Base-by-base conservation (phyloP, 2,888 invertebrate genomes). In the Sinotaia quadrata region DNA sequence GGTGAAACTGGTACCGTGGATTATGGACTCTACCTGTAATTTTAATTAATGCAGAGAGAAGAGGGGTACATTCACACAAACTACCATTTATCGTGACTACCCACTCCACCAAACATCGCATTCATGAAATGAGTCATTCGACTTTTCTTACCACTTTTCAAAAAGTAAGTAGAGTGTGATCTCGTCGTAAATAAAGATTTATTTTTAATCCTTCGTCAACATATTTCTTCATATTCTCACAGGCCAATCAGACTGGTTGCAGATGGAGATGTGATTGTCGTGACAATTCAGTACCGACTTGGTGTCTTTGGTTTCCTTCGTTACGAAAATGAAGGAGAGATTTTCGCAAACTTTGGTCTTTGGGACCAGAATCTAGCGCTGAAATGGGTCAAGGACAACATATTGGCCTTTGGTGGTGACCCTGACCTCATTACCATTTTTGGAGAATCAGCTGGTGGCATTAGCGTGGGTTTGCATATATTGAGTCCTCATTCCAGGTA, bases 371-470 rank as follows among this genome's bases (percentile, higher is more conserved):
- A 24, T 36, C 29, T 58, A 34, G 66, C 66, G 58, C 29, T 67
- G 27, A 5, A 29, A 18, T 67, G 66, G 66, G 66, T 67, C 27
- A 58, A 58, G 49, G 66, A 49, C 36, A 67, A 67, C 58, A 66
- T 67, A 47, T 58, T 24, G 58, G 66, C 66, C 8, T 67, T 67
- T 29, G 66, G 66, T 8, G 66, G 66, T n/a, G 66, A 67, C 66
- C 47, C 47, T 21, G 34, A 51, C 51, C 24, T 24, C 18, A 49
- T 67, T 24, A 67, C 66, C 36, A 12, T 67, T 5, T 67, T 58
- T 31, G 66, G 66, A 29, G 36, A 67, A 37, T 58, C 66, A 0
- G 66, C 66, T 0, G 66, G 66, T 5, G 47, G 56, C 33, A 56
- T 36, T n/a, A 67, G 66, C 31, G 66, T 67, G 27, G 58, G 58